Percentiles rank a stretch among this genome's conserved stretches.
These are phyloP conservation scores for Automeris io DNA, from an alignment of 2,888 invertebrate species.

Conservation along the genomic window DNA sequence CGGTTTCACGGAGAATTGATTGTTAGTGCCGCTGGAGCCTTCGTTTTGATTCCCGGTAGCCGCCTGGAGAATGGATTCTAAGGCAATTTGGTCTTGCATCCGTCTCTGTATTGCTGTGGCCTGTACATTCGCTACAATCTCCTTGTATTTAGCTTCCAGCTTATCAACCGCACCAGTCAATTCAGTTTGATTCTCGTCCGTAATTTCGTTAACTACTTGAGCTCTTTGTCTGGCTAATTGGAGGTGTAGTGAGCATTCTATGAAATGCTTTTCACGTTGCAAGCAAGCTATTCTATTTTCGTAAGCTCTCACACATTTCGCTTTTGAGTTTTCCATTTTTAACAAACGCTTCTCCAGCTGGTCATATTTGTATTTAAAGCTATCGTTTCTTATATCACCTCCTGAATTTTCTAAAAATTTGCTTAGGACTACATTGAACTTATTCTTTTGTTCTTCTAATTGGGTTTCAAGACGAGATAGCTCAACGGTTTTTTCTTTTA, in stretches of 20 bases:
- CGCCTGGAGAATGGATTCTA: constrained; percentile 55
- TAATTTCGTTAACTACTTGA: constrained; percentile 47
- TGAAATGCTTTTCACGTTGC: constrained; percentile 55
- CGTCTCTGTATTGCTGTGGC: constrained; percentile 60
- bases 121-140: constrained; percentile 61
- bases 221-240: constrained; percentile 55
- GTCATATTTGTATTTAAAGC: constrained; percentile 29
- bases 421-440: constrained; percentile 34
- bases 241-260: constrained; percentile 55
- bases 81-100: constrained; percentile 55
- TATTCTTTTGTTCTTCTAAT: constrained; percentile 43
- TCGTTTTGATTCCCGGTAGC: constrained; percentile 39
- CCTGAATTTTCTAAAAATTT: constrained; percentile 37
- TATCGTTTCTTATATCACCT: constrained; percentile 27
- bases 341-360: constrained; percentile 52
- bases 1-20: constrained; percentile 30
- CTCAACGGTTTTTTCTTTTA: constrained; percentile 43
- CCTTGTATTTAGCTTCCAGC: constrained; percentile 60
- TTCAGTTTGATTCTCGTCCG: constrained; percentile 51
- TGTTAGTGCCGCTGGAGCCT: constrained; percentile 21
- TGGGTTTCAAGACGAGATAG: constrained; percentile 34
- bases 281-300: constrained; percentile 49
- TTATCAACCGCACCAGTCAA: constrained; percentile 46
- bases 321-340: constrained; percentile 51
- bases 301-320: constrained; percentile 39